Conservation (phyloP, 2,888 invertebrate genomes). For the Drosophila siamana region DNA sequence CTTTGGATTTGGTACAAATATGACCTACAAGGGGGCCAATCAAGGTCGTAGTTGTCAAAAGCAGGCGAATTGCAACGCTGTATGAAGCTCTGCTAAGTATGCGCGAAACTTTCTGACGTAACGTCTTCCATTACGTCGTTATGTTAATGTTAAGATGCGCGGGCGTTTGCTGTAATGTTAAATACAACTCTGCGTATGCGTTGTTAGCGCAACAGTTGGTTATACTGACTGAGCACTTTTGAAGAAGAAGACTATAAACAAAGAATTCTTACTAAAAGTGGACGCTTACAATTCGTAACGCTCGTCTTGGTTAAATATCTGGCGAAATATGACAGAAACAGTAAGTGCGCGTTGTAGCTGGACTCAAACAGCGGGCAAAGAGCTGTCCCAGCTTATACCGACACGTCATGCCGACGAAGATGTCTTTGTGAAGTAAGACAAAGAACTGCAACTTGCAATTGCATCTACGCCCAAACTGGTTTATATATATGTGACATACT, state of each 20-base stretch:
- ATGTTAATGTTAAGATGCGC: conserved; percentile 3
- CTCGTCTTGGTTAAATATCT: neutral
- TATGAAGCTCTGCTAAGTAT: conserved; percentile 2
- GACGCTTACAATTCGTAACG: neutral
- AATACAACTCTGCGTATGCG: conserved; percentile 32
- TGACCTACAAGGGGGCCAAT: conserved; percentile 73
- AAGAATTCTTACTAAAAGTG: conserved; percentile 18
- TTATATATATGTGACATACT: conserved; percentile 20
- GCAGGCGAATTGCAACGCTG: conserved; percentile 30
- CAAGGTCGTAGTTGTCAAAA: conserved; percentile 72
- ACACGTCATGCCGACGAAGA: conserved; percentile 72
- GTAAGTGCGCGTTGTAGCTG: conserved; percentile 71
- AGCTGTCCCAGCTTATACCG: conserved; percentile 63
- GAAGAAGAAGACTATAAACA: conserved; percentile 55
- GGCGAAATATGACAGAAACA: conserved; percentile 43
- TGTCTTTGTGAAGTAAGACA: conserved; percentile 79
- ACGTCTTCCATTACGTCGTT: conserved; percentile 18
- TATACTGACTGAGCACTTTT: neutral
- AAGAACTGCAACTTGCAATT: conserved; percentile 48
- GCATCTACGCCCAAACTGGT: conserved; percentile 53
- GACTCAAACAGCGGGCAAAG: conserved; percentile 75
- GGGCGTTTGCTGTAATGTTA: conserved; percentile 18
- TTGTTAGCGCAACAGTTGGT: conserved; percentile 38
- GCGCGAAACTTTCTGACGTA: conserved; percentile 12
- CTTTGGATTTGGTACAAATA: conserved; percentile 50